Conservation (phyloP, 2,797 vertebrate species). For the Lepus townsendii region DNA sequence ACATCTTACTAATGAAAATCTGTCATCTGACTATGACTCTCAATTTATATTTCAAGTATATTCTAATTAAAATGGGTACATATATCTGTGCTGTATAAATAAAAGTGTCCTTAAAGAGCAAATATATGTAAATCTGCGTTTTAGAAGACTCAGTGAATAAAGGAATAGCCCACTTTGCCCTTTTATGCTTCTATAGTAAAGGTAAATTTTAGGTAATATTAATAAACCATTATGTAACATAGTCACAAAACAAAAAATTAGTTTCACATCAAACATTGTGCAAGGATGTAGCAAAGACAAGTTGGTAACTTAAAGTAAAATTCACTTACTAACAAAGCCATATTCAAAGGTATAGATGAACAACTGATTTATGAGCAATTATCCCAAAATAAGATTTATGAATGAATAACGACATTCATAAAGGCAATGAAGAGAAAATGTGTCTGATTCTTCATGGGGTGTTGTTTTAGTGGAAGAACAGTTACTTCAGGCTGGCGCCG, state of each 20-base stretch:
- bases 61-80: constrained; percentile 3
- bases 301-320: constrained; percentile 25
- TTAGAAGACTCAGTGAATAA: not conserved
- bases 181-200: constrained; percentile 20
- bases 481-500: not conserved
- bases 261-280: not conserved
- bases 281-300: not conserved
- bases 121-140: not conserved
- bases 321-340: not conserved
- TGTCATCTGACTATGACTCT: not conserved
- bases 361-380: constrained; percentile 41
- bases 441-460: not conserved
- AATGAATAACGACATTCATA: not conserved
- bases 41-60: constrained; percentile 3
- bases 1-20: not conserved
- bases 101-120: constrained; percentile 39
- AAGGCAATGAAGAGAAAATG: not conserved
- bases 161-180: constrained; percentile 1
- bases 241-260: not conserved
- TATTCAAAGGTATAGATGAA: not conserved
- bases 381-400: not conserved
- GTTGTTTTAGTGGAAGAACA: not conserved
- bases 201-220: constrained; percentile 45
- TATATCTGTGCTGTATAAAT: not conserved
- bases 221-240: not conserved